Evolutionary conservation across 2,888 invertebrate species (phyloP).

Genomic region (Quadriops clusia): DNA sequence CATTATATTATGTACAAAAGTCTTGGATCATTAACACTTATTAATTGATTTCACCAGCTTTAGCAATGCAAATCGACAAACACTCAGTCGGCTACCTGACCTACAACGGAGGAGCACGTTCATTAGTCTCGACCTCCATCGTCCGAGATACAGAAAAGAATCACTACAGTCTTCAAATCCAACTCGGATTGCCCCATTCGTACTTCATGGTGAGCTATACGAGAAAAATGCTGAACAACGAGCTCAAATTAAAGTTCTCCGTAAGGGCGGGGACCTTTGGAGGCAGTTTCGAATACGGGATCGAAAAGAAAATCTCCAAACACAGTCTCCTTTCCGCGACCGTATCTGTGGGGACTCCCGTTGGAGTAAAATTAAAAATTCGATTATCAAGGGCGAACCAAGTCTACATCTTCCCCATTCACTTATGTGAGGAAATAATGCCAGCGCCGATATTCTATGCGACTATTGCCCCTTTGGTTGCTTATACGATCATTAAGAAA

Average conservation of each 20-base stretch:
- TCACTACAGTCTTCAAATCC: constrained; percentile 53
- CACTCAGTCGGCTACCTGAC: constrained; percentile 82
- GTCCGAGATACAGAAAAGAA: constrained; percentile 55
- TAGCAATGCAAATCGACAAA: constrained; percentile 77
- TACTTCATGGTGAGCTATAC: constrained; percentile 65
- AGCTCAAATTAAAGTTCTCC: constrained; percentile 64
- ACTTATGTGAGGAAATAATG: constrained; percentile 79
- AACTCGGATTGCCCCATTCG: constrained; percentile 73
- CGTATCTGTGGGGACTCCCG: constrained; percentile 73
- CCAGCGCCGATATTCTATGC: constrained; percentile 90
- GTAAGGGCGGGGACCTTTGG: constrained; percentile 80
- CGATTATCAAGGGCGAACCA: constrained; percentile 81
- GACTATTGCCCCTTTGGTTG: constrained; percentile 72
- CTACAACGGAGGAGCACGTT: constrained; percentile 59
- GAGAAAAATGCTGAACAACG: constrained; percentile 66
- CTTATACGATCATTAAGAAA: constrained; percentile 72
- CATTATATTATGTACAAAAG: no score
- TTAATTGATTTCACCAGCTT: no score
- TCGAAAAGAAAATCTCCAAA: constrained; percentile 85
- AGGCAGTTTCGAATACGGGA: constrained; percentile 77
- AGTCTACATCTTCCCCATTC: constrained; percentile 78
- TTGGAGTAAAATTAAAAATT: constrained; percentile 79
- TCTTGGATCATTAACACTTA: no score
- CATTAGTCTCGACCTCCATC: constrained; percentile 70
- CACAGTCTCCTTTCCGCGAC: constrained; percentile 79